Evolutionary conservation across 1,140 invertebrate species (phyloP).

Genomic region (Trachelipus rathkii): DNA sequence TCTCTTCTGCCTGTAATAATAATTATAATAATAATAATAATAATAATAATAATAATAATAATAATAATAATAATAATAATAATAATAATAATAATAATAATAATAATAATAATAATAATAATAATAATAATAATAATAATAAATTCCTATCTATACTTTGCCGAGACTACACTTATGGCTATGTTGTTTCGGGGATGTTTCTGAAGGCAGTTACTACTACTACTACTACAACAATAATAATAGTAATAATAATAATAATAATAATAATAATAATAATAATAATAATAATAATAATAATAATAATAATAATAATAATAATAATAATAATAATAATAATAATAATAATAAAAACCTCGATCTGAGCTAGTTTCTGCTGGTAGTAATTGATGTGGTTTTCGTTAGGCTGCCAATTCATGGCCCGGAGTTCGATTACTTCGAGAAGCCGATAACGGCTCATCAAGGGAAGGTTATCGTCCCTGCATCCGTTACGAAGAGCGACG

Average conservation of each 20-base stretch:
- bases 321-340: not conserved
- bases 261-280: conserved; percentile 14
- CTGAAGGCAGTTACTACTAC: too few species aligned
- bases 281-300: conserved; percentile 29
- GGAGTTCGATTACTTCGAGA: conserved; percentile 79
- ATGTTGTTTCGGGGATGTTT: too few species aligned
- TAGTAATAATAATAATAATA: conserved; percentile 25
- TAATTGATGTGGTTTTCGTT: conserved; percentile 74
- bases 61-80: conserved; percentile 49
- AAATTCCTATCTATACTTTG: too few species aligned
- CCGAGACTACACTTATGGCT: too few species aligned
- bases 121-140: conserved; percentile 19
- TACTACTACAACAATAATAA: not conserved
- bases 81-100: conserved; percentile 19
- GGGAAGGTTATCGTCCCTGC: conserved; percentile 70
- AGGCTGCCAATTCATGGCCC: conserved; percentile 77
- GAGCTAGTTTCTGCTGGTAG: conserved; percentile 71
- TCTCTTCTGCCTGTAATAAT: conserved; percentile 1
- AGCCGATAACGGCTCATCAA: conserved; percentile 74
- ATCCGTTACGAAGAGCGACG: conserved; percentile 78
- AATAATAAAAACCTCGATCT: conserved; percentile 61
- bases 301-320: conserved; percentile 31
- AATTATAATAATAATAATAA: conserved; percentile 49
- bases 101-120: conserved; percentile 49
- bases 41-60: conserved; percentile 30